Base-by-base conservation (phyloP, 1,140 invertebrate genomes). In the Atta texana region DNA sequence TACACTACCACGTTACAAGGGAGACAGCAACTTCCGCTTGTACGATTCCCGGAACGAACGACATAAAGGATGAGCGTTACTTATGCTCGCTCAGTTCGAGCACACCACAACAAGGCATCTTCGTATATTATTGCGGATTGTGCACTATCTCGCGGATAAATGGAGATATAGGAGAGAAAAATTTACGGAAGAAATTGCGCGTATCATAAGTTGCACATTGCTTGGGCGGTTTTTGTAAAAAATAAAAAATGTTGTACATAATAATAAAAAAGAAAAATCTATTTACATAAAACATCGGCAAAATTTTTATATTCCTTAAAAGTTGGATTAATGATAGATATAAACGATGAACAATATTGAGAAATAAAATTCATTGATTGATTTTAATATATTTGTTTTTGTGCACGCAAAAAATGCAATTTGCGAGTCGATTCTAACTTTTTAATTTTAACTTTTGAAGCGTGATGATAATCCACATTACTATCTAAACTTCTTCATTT, bases 41-140 rank as follows among this genome's bases (percentile, higher is more conserved):
- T 82, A 61, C 80, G 55, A 69, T 80, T 80, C 49, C 31, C 44
- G 77, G 44, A 61, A 82, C 18, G 55, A 74, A 31, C n/a, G 34
- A 57, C 39, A 28, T 61, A 82, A 82, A 82, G 68, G 16, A 59
- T 55, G 68, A 72, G 78, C 68, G 14, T 82, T 44, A 68, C 49
- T 80, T 80, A 69, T 49, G 49, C 34, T 55, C 77, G 49, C 64
- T 81, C 63, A n/a, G 49, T 71, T 71, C 51, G 49, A 53, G 61
- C 24, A 49, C 76, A 16, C n/a, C 28, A 63, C 63, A 63, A 69
- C 53, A 81, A 80, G 49, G 49, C 77, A 55, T 34, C 49, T 55
- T 49, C 31, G 61, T 78, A 39, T 64, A 39, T 78, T 78, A 78
- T 80, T 21, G 63, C 63, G 63, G n/a, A 39, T 39, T 31, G 77